A percentile compares a stretch with the other conserved stretches of the same genome.
These are phyloP conservation scores for Cottus gobio DNA, from an alignment of 2,113 vertebrate genomes.

Conservation along the genomic window DNA sequence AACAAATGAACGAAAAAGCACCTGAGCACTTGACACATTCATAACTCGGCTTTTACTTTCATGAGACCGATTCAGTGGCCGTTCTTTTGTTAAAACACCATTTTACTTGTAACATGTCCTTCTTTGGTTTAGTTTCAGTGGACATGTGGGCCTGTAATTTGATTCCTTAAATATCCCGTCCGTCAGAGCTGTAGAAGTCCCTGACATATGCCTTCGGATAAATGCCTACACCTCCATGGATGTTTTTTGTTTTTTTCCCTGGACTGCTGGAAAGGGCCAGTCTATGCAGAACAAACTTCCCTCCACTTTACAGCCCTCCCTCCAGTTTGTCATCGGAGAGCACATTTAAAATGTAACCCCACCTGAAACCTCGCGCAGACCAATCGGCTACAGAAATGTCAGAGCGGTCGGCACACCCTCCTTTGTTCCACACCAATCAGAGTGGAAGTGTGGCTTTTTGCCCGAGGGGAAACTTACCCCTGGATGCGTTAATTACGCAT, in stretches of 20 bases:
- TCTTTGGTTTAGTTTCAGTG: not conserved
- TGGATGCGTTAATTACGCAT: conserved; percentile 79
- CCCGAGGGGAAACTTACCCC: conserved; percentile 79
- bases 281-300: conserved; percentile 75
- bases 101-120: not conserved
- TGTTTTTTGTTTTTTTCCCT: not conserved
- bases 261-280: conserved; percentile 21
- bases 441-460: conserved; percentile 79
- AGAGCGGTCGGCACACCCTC: conserved; percentile 74
- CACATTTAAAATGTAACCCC: conserved; percentile 81
- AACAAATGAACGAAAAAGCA: not conserved
- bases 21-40: not conserved
- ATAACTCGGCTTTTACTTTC: not conserved
- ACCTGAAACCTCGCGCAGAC: conserved; percentile 69
- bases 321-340: conserved; percentile 68
- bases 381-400: conserved; percentile 73
- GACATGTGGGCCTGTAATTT: not conserved
- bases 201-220: not conserved
- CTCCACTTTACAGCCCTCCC: conserved; percentile 80
- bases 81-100: not conserved
- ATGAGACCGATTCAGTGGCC: not conserved
- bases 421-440: conserved; percentile 81
- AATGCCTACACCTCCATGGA: not conserved
- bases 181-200: not conserved
- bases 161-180: not conserved